phyloP scores from a whole-genome alignment of 2,797 vertebrate species.

The Hemibagrus guttatus region DNA sequence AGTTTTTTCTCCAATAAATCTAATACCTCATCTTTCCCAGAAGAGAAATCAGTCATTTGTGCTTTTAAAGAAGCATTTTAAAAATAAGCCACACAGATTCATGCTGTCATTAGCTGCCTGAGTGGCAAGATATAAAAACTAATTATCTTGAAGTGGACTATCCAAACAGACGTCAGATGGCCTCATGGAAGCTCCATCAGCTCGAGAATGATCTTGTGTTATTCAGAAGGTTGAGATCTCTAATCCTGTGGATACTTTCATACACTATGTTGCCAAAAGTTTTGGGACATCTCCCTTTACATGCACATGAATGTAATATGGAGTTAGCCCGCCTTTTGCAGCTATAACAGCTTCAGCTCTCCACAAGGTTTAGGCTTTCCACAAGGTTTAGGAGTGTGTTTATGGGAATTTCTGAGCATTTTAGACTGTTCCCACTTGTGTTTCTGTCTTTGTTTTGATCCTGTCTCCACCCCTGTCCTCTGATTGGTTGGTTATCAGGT shows the following conservation, averaged over 20 bases:
- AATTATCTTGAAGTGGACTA: not conserved
- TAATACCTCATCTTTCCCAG: not conserved
- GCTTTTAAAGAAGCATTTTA: not conserved
- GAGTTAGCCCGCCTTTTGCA: too few relatives aligned
- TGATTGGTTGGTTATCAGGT: too few relatives aligned
- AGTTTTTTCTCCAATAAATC: not conserved
- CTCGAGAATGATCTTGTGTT: not conserved
- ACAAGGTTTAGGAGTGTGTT: too few relatives aligned
- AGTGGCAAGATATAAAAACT: not conserved
- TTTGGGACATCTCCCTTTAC: too few relatives aligned
- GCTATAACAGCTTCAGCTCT: too few relatives aligned
- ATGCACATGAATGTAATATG: too few relatives aligned
- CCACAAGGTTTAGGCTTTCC: too few relatives aligned
- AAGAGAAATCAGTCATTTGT: not conserved
- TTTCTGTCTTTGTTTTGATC: too few relatives aligned
- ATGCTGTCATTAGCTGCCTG: not conserved
- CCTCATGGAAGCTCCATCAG: constrained; percentile 8
- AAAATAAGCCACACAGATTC: not conserved
- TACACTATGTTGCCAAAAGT: not conserved
- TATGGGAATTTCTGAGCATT: too few relatives aligned
- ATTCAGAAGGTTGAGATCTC: not conserved
- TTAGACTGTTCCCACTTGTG: too few relatives aligned
- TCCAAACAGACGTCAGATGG: not conserved
- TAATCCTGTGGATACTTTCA: not conserved
- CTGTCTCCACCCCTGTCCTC: too few relatives aligned